These are phyloP conservation scores for Protaetia brevitarsis DNA, from an alignment of 1,140 invertebrate species.

Conservation along the genomic window DNA sequence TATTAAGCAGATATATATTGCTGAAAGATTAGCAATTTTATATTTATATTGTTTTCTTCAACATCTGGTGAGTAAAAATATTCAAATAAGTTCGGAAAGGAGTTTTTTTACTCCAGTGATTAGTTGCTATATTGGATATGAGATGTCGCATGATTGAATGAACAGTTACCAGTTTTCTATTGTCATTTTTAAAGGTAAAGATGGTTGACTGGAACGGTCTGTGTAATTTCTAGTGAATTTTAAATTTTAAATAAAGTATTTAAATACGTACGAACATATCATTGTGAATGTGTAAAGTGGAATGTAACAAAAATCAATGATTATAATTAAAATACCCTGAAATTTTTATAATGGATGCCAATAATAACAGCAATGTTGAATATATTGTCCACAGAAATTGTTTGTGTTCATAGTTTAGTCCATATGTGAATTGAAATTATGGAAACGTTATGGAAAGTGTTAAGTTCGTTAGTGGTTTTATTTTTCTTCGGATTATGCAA, in stretches of 20 bases:
- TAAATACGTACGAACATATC: constrained; percentile 10
- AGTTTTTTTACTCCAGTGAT: too few species aligned
- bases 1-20: too few species aligned
- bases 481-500: constrained; percentile 43
- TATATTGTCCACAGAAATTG: constrained; percentile 10
- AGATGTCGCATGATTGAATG: not conserved
- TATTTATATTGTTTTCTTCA: too few species aligned
- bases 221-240: constrained; percentile 3
- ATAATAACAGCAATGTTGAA: constrained; percentile 19
- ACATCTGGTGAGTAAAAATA: too few species aligned
- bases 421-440: constrained; percentile 37
- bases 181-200: constrained; percentile 26
- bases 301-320: not conserved
- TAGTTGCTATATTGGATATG: not conserved
- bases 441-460: constrained; percentile 45
- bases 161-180: constrained; percentile 2
- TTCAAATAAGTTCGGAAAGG: too few species aligned
- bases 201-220: constrained; percentile 20
- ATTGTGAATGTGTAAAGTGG: not conserved
- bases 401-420: constrained; percentile 15
- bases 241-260: not conserved
- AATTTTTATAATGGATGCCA: not conserved
- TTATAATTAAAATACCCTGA: not conserved
- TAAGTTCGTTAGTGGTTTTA: constrained; percentile 35
- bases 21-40: too few species aligned